A percentile compares a stretch with the other conserved stretches of the same genome.
Conservation (phyloP, 2,797 vertebrate genomes). For the Megalops cyprinoides region DNA sequence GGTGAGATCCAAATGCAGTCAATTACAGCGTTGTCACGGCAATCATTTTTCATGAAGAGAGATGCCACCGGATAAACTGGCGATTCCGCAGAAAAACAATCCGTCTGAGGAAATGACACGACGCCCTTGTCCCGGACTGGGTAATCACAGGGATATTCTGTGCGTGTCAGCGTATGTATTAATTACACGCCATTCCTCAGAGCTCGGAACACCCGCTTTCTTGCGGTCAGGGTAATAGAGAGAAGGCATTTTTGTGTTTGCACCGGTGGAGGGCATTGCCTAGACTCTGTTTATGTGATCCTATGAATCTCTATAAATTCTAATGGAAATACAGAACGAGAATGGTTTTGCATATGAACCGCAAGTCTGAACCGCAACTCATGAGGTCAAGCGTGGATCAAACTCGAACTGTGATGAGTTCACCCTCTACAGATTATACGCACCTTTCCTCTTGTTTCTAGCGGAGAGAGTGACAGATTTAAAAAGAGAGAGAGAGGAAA, state of each 20-base stretch:
- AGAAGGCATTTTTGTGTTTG: background rate
- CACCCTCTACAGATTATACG: background rate
- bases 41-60: constrained; percentile 70
- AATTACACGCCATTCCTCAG: constrained; percentile 16
- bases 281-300: background rate
- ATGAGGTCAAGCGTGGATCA: background rate
- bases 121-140: constrained; percentile 51
- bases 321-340: background rate
- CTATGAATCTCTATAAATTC: constrained; percentile 27
- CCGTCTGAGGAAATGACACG: constrained; percentile 65
- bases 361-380: constrained; percentile 20
- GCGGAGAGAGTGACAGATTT: constrained; percentile 44
- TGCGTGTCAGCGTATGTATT: background rate
- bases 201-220: background rate
- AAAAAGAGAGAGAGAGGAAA: constrained; percentile 31
- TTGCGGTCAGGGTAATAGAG: background rate
- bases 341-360: constrained; percentile 10
- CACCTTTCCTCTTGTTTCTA: constrained; percentile 35
- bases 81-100: constrained; percentile 67
- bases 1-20: constrained; percentile 75
- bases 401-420: background rate
- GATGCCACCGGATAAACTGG: constrained; percentile 67
- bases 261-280: background rate
- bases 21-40: constrained; percentile 72
- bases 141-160: constrained; percentile 53